Evolutionary conservation across 1,140 invertebrate species (phyloP).

Genomic region (Leguminivora glycinivorella): DNA sequence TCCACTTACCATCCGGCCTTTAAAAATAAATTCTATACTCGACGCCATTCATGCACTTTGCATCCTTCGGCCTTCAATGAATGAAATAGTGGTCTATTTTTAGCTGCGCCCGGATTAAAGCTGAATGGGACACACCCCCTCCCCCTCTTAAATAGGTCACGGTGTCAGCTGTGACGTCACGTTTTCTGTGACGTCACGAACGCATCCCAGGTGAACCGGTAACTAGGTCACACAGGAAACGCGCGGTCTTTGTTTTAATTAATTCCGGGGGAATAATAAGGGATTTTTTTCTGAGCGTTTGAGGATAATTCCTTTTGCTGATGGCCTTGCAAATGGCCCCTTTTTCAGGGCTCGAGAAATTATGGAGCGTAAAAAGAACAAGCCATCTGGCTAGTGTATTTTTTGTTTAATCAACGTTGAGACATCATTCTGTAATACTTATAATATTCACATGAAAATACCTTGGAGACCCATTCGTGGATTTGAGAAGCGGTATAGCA

Average conservation of each 20-base stretch:
- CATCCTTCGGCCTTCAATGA: slow-evolving; percentile 15
- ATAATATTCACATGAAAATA: too few species aligned
- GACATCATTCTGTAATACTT: neutral
- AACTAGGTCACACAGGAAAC: neutral
- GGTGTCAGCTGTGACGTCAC: slow-evolving; percentile 6
- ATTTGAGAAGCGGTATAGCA: too few species aligned
- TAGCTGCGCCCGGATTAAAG: slow-evolving; percentile 4
- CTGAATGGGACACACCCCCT: slow-evolving; percentile 11
- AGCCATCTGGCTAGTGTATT: neutral
- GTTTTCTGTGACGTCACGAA: neutral
- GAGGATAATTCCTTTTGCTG: neutral
- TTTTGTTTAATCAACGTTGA: neutral
- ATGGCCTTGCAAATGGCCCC: neutral
- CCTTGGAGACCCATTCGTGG: too few species aligned
- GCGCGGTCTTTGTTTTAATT: neutral
- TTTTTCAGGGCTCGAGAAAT: neutral
- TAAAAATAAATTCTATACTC: neutral
- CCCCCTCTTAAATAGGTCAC: neutral
- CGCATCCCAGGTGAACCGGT: slow-evolving; percentile 1
- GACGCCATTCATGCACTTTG: slow-evolving; percentile 5
- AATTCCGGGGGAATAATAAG: slow-evolving; percentile 1
- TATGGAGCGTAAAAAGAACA: neutral
- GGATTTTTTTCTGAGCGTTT: neutral
- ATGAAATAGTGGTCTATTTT: slow-evolving; percentile 17
- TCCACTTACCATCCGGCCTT: neutral